A percentile compares a stretch with the other conserved stretches of the same genome.
These are phyloP conservation scores for Cryptoprocta ferox DNA, from an alignment of 2,797 vertebrate genomes.

Conservation along the genomic window DNA sequence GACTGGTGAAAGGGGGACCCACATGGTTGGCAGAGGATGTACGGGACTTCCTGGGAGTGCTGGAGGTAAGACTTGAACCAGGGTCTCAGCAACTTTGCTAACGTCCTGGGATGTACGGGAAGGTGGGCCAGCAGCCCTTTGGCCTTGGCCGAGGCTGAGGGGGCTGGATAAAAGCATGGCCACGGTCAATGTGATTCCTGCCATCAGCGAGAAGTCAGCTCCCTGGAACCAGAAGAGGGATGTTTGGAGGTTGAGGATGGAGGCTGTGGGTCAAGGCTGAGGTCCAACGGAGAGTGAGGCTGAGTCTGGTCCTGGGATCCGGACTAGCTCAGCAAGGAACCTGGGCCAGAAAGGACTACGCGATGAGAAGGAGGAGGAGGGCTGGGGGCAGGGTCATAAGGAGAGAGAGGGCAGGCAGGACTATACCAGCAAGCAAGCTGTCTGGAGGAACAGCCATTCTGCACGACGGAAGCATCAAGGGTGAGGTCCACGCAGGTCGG, in stretches of 20 bases:
- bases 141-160: background rate
- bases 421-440: fast-evolving
- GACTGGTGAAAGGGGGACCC: too few relatives aligned
- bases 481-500: fast-evolving
- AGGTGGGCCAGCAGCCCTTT: background rate
- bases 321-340: background rate
- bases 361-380: too few relatives aligned
- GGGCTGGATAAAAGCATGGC: fast-evolving
- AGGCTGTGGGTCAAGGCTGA: background rate
- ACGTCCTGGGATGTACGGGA: background rate
- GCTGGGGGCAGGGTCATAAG: background rate
- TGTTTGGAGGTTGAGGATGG: fast-evolving
- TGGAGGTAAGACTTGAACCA: background rate
- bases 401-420: background rate
- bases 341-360: background rate
- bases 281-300: background rate
- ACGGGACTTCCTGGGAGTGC: background rate
- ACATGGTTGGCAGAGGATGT: too few relatives aligned
- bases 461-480: fast-evolving
- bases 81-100: background rate
- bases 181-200: background rate
- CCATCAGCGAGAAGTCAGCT: background rate
- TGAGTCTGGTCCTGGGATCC: background rate
- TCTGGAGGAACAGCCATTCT: background rate
- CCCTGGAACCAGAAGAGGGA: background rate